Evolutionary conservation across 2,797 vertebrate genomes (phyloP).

Genomic region (Spea hammondii): DNA sequence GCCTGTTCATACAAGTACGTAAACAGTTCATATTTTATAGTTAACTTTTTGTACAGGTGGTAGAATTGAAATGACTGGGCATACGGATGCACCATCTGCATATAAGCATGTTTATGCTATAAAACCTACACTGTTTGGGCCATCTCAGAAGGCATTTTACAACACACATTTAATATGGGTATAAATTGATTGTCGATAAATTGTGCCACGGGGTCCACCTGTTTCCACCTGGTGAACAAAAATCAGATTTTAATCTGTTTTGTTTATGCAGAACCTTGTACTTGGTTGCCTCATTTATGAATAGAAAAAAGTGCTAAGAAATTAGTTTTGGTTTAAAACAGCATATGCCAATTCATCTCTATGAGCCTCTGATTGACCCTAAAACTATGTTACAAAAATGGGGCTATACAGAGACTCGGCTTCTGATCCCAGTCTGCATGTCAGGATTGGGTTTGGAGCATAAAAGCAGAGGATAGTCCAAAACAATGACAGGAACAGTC

Average conservation of each 20-base stretch:
- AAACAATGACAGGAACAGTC: too few species aligned
- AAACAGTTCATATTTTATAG: not conserved
- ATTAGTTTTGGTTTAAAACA: too few species aligned
- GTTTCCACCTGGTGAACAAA: not conserved
- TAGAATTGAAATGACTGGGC: not conserved
- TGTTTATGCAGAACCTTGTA: not conserved
- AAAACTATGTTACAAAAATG: too few species aligned
- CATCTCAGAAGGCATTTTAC: not conserved
- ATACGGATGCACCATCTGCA: conserved; percentile 1
- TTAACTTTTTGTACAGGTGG: not conserved
- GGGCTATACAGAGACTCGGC: too few species aligned
- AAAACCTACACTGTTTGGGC: not conserved
- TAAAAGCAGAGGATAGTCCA: too few species aligned
- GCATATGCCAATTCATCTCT: too few species aligned
- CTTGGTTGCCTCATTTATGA: too few species aligned
- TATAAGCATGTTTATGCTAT: not conserved
- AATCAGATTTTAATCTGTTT: not conserved
- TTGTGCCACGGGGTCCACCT: not conserved
- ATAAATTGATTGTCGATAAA: not conserved
- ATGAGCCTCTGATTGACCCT: too few species aligned
- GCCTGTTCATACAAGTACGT: not conserved
- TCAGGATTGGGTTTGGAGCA: too few species aligned
- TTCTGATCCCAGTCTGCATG: too few species aligned
- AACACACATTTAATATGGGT: not conserved
- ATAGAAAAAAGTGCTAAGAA: too few species aligned